These are phyloP conservation scores for Megaceryle alcyon DNA, from an alignment of 2,797 vertebrate species.

Conservation along the genomic window DNA sequence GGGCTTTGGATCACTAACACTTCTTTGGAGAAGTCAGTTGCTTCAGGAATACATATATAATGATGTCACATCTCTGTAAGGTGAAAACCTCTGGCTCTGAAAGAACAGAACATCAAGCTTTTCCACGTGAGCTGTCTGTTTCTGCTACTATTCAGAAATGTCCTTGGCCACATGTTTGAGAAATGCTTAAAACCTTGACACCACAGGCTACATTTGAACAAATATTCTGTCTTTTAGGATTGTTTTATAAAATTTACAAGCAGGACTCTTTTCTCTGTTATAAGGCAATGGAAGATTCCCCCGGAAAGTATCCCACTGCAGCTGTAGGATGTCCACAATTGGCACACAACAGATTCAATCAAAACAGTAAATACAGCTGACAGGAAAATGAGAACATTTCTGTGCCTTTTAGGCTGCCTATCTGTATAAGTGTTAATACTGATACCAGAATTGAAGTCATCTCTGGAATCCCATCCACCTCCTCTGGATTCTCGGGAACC, in stretches of 20 bases:
- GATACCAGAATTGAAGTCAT: conserved; percentile 82
- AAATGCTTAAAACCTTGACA: background rate
- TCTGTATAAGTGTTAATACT: conserved; percentile 70
- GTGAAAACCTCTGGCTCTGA: background rate
- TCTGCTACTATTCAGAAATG: conserved; percentile 62
- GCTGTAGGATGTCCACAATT: background rate
- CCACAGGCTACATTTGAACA: background rate
- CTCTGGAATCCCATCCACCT: conserved; percentile 83
- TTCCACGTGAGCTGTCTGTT: background rate
- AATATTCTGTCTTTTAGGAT: background rate
- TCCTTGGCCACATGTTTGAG: background rate
- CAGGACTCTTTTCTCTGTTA: background rate
- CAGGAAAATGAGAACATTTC: conserved; percentile 26
- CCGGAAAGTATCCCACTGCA: background rate
- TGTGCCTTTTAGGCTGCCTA: conserved; percentile 54
- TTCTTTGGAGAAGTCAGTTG: background rate
- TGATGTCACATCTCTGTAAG: background rate
- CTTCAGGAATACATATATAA: background rate
- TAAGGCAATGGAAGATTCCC: background rate
- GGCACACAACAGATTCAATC: background rate
- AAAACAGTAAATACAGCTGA: background rate
- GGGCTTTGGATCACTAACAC: background rate
- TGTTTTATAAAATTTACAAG: background rate
- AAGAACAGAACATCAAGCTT: background rate
- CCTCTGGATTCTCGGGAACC: conserved; percentile 87